A percentile compares a stretch with the other conserved stretches of the same genome.
phyloP scores from a whole-genome alignment of 2,888 invertebrate species.

The Trimorus sp. region DNA sequence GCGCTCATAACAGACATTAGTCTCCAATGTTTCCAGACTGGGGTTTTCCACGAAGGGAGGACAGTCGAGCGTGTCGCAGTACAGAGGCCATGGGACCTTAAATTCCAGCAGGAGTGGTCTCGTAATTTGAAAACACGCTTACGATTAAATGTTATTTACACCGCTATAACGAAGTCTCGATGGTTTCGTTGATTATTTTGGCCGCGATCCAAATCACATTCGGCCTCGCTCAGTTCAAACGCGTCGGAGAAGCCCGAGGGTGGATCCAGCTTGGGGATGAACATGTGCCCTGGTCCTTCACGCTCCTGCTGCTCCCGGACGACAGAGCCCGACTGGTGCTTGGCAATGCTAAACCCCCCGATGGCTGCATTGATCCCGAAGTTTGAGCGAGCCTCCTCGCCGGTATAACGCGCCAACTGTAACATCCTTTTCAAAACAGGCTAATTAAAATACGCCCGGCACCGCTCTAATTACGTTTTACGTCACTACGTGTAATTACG shows the following conservation, averaged over 20 bases:
- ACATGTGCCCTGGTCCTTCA: slow-evolving; percentile 80
- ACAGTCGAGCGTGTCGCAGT: slow-evolving; percentile 54
- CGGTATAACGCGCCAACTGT: slow-evolving; percentile 82
- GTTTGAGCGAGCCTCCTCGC: slow-evolving; percentile 81
- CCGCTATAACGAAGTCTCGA: slow-evolving; percentile 81
- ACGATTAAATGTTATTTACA: slow-evolving; percentile 78
- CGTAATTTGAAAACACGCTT: slow-evolving; percentile 63
- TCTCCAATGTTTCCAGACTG: too few species aligned
- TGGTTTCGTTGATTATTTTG: slow-evolving; percentile 80
- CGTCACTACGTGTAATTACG: neutral
- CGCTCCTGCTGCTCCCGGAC: slow-evolving; percentile 79
- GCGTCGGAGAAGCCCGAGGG: slow-evolving; percentile 92
- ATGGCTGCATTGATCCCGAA: slow-evolving; percentile 76
- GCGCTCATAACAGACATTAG: too few species aligned
- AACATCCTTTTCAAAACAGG: slow-evolving; percentile 72
- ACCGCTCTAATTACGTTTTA: slow-evolving; percentile 7
- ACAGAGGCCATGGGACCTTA: slow-evolving; percentile 36
- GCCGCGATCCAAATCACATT: slow-evolving; percentile 83
- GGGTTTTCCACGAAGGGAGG: neutral
- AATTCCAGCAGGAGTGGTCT: slow-evolving; percentile 59
- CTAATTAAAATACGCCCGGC: slow-evolving; percentile 27
- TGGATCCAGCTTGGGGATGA: slow-evolving; percentile 84
- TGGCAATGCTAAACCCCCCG: slow-evolving; percentile 80
- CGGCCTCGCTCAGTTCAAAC: slow-evolving; percentile 83
- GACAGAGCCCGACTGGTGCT: slow-evolving; percentile 80